Conservation (phyloP, 2,888 invertebrate genomes). For the Arenicola marina region DNA sequence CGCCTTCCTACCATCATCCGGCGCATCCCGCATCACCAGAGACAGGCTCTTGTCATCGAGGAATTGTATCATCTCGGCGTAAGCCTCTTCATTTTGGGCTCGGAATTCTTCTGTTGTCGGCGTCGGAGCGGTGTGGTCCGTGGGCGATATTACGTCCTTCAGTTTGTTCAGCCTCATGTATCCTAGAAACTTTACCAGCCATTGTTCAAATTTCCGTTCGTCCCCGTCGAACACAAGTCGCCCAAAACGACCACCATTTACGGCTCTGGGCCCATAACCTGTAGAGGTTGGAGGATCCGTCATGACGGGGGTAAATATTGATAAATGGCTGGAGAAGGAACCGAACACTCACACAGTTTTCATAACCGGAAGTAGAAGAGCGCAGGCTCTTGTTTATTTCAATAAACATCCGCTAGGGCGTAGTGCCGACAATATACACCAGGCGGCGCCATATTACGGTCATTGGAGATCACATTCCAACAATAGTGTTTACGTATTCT, state of each 20-base stretch:
- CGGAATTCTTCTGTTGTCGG: not conserved
- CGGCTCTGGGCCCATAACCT: slow-evolving; percentile 10
- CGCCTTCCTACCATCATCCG: slow-evolving; percentile 32
- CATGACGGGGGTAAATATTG: no score
- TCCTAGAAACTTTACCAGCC: slow-evolving; percentile 12
- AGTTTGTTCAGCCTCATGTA: slow-evolving; percentile 23
- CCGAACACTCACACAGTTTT: no score
- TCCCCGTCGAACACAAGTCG: slow-evolving; percentile 9
- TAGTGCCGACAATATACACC: no score
- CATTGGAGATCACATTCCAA: no score
- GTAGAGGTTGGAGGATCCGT: no score
- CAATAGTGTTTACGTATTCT: no score
- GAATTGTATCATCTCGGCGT: slow-evolving; percentile 30
- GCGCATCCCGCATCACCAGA: slow-evolving; percentile 29
- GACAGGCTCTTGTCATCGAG: slow-evolving; percentile 27
- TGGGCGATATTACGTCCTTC: slow-evolving; percentile 2
- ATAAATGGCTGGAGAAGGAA: no score
- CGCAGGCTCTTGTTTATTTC: no score
- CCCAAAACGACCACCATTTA: not conserved
- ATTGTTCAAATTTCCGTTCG: slow-evolving; percentile 6
- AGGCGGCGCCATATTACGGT: no score
- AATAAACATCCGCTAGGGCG: no score
- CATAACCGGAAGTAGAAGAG: no score
- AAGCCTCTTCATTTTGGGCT: slow-evolving; percentile 31
- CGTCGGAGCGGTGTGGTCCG: not conserved